These are phyloP conservation scores for Caracal caracal DNA, from an alignment of 2,113 vertebrate genomes.

Conservation along the genomic window DNA sequence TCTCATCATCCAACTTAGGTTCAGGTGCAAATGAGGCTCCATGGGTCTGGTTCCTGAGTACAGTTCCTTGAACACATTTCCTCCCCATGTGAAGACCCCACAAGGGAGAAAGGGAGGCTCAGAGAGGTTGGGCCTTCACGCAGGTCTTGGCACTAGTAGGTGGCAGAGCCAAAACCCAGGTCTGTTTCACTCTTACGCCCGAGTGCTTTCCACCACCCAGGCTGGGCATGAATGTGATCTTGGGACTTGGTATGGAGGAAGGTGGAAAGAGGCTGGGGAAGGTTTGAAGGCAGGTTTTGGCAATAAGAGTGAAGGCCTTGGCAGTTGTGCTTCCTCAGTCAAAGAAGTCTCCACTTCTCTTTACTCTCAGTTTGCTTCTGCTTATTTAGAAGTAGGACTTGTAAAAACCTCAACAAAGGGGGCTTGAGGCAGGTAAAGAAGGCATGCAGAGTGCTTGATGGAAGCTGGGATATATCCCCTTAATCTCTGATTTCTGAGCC, in stretches of 20 bases:
- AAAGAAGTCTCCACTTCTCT: background rate
- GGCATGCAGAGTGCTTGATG: background rate
- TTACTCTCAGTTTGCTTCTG: background rate
- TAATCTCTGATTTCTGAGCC: background rate
- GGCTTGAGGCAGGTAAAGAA: background rate
- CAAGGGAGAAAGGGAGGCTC: background rate
- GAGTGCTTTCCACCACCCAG: background rate
- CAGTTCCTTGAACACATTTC: background rate
- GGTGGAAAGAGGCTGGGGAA: background rate
- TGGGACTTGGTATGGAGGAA: background rate
- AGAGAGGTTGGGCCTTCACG: background rate
- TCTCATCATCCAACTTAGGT: slow-evolving; percentile 12
- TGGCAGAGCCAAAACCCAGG: background rate
- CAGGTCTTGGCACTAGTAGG: background rate
- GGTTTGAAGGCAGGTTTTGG: background rate
- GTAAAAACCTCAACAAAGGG: background rate
- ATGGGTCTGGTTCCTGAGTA: background rate
- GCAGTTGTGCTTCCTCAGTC: background rate
- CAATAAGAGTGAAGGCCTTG: background rate
- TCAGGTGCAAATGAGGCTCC: background rate
- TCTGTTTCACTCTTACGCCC: background rate
- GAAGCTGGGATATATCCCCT: background rate
- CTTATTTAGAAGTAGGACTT: background rate
- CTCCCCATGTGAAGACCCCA: background rate
- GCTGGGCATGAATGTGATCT: background rate